These are phyloP conservation scores for Turdus rufiventris DNA, from an alignment of 2,113 vertebrate genomes.

Conservation along the genomic window DNA sequence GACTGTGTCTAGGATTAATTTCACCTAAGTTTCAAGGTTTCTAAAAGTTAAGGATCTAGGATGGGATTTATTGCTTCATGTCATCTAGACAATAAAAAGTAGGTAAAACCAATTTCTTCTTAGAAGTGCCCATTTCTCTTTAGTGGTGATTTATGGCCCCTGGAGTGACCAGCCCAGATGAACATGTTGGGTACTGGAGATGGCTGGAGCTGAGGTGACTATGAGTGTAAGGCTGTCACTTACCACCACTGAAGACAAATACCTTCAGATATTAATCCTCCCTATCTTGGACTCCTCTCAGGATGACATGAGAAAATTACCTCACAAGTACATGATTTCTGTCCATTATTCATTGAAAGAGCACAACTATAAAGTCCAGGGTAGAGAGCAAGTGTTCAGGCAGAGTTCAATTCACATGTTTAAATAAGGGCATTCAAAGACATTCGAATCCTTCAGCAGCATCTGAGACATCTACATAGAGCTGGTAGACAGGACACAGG, in stretches of 20 bases:
- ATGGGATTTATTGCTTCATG: background rate
- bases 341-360: background rate
- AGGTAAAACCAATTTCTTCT: background rate
- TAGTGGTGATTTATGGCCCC: background rate
- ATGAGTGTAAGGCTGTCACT: background rate
- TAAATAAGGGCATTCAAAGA: background rate
- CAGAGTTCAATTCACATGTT: background rate
- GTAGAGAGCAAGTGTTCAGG: background rate
- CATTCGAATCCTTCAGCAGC: background rate
- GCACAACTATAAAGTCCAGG: background rate
- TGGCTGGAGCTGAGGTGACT: background rate
- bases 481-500: background rate
- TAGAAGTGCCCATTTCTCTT: background rate
- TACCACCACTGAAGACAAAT: background rate
- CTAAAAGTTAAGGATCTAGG: background rate
- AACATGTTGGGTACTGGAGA: background rate
- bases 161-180: background rate
- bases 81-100: background rate
- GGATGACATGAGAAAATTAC: background rate
- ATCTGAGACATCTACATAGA: background rate
- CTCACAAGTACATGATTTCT: background rate
- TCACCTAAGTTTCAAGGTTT: background rate
- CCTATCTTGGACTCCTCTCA: background rate
- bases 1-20: background rate
- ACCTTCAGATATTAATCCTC: background rate